phyloP scores from a whole-genome alignment of 2,888 invertebrate species.

The Zygogramma bicolorata region DNA sequence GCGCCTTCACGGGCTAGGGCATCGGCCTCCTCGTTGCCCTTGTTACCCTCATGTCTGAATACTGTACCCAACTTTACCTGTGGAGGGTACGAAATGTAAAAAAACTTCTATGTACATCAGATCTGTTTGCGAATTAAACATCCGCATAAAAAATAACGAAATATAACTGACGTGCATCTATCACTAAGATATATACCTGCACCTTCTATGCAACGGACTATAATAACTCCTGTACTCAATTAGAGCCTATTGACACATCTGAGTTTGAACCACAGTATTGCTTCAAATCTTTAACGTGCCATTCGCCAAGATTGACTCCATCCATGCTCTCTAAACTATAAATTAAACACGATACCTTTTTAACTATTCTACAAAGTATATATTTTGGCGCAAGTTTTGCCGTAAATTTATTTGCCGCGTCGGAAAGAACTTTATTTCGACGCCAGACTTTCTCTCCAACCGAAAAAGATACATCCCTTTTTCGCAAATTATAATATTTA shows the following conservation, averaged over 20 bases:
- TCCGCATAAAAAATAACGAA: no score
- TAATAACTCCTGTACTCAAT: neutral
- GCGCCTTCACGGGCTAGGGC: no score
- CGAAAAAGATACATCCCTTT: slow-evolving; percentile 18
- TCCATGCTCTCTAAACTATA: neutral
- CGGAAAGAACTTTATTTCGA: slow-evolving; percentile 33
- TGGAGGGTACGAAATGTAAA: no score
- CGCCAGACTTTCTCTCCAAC: slow-evolving; percentile 32
- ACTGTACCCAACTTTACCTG: no score
- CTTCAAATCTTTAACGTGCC: slow-evolving; percentile 15
- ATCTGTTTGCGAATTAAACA: neutral
- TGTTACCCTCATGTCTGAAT: no score
- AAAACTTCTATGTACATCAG: neutral
- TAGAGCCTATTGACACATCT: slow-evolving; percentile 27
- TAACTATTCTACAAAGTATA: neutral
- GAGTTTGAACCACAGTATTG: slow-evolving; percentile 30
- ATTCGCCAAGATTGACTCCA: neutral
- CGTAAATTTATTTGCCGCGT: slow-evolving; percentile 27
- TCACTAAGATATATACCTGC: no score
- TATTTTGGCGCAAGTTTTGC: slow-evolving; percentile 30
- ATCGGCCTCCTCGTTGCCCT: no score
- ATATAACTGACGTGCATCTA: no score
- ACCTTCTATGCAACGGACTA: no score
- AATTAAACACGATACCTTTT: neutral
- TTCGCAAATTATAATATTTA: slow-evolving; percentile 33